Base-by-base conservation (phyloP, 2,888 invertebrate species). In the Eupithecia dodoneata region DNA sequence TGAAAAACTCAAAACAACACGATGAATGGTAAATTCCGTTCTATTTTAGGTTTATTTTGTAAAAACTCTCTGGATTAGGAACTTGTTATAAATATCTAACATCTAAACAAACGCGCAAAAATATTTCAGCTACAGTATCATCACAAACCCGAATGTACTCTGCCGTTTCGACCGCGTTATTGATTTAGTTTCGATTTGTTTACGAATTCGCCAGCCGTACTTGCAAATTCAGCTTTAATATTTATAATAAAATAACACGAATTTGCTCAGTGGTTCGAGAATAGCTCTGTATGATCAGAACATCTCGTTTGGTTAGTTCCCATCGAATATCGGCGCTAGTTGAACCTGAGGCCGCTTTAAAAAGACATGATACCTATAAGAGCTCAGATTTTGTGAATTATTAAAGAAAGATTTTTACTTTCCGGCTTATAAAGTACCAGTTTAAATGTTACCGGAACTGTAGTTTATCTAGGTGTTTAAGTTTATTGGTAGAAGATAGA, bases 101-200 rank as follows among this genome's bases (percentile, higher is more conserved):
- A 41, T 69, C 47, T 45, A 81, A 82, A 84, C 84, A 83, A 83
- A 82, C 79, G 78, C 84, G 84, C 88, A 87, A 90, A 92, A 91
- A 89, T 88, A 89, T 88, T 87, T 88, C 87, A 84, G 78, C 84
- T 83, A 86, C 86, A 89, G 86, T 91, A 93, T 93, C 91, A 93
- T 93, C 93, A 90, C 93, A 91, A 92, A 91, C 89, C 85, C 87
- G 87, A 91, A 91, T 90, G 87, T 83, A 84, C 83, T 82, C 83
- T 69, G 87, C 83, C 81, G 83, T 83, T 87, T 85, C 86, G 84
- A 87, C 86, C 87, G 83, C 86, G 87, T 81, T 86, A 92, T 91
- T 92, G 92, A 93, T 93, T 94, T 93, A 93, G 91, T 91, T 90
- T 88, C 86, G 85, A 89, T 87, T 86, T 90, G 89, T 93, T 92